Conservation (phyloP, 2,888 invertebrate genomes). For the Coleophora deauratella region DNA sequence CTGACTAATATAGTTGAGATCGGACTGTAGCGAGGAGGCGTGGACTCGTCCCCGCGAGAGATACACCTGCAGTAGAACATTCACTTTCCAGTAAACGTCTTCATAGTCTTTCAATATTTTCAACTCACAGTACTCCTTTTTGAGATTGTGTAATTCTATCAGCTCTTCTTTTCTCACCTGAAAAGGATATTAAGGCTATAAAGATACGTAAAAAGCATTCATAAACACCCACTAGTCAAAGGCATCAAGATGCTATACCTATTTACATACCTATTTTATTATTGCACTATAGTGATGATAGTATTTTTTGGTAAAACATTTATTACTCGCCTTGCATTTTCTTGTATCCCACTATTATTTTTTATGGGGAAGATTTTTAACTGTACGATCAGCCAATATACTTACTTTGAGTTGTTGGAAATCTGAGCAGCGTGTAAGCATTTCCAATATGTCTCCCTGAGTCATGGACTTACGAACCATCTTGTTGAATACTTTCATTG, state of each 20-base stretch:
- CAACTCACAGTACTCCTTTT: slow-evolving; percentile 82
- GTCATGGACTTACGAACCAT: slow-evolving; percentile 86
- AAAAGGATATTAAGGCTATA: background rate
- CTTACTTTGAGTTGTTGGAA: slow-evolving; percentile 95
- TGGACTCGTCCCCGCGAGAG: slow-evolving; percentile 87
- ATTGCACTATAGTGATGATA: no score
- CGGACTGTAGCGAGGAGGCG: slow-evolving; percentile 90
- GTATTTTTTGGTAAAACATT: no score
- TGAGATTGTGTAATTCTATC: slow-evolving; percentile 88
- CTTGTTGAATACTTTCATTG: slow-evolving; percentile 94
- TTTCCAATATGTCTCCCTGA: slow-evolving; percentile 88
- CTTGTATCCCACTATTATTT: no score
- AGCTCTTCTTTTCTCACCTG: slow-evolving; percentile 96
- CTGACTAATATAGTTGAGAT: slow-evolving; percentile 91
- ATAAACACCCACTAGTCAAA: no score
- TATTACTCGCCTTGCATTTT: no score
- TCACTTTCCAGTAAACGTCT: slow-evolving; percentile 95
- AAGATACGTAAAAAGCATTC: no score
- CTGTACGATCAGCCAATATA: no score
- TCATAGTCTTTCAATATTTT: slow-evolving; percentile 86
- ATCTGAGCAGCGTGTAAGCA: slow-evolving; percentile 94
- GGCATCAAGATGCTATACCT: no score
- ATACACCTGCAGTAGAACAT: slow-evolving; percentile 93
- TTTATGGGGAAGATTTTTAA: no score
- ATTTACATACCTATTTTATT: no score